Evolutionary conservation across 1,140 invertebrate genomes (phyloP), one percentile per base, ranked within the genome.

Genomic region (Rhynchophorus ferrugineus): DNA sequence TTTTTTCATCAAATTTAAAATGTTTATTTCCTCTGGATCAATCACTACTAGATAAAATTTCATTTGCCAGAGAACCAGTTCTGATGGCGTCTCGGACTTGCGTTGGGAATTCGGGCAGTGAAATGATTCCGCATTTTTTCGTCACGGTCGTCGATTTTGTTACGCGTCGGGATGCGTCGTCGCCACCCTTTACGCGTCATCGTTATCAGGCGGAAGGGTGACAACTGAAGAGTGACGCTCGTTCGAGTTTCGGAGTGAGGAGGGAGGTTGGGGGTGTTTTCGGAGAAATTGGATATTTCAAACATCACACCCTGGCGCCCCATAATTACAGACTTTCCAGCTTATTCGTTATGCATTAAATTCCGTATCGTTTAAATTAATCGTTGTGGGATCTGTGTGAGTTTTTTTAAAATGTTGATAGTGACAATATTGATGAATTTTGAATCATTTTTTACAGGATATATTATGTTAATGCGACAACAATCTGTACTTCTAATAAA

Each of bases 271-370:
- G 51, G 52, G 48, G 51, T 38, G 37, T 18, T 43, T 45, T 43
- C 45, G 42, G 44, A 44, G 44, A 54, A 58, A 58, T 58, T 54
- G 51, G 47, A 54, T 51, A 34, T 45, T 58, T 51, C 29, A 48
- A 54, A 58, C 56, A 44, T 46, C 45, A 42, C 35, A 41, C 51
- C 51, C 44, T 49, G 41, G 49, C 37, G 54, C 51, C 51, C 49
- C 49, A 51, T 58, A 58, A 58, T 58, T 47, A 54, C n/a, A n/a
- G n/a, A 48, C 49, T 54, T 58, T 54, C 38, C 43, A 43, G 19
- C 52, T 54, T 45, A 54, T 54, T 48, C 52, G 44, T 48, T 54
- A 54, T 54, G 52, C 52, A 54, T 54, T 54, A 54, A 36, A 39
- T 54, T 54, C 34, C 38, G 45, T 17, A 35, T 46, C 39, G 41